Evolutionary conservation across 1,140 invertebrate species (phyloP).

Genomic region (Calephelis nemesis): DNA sequence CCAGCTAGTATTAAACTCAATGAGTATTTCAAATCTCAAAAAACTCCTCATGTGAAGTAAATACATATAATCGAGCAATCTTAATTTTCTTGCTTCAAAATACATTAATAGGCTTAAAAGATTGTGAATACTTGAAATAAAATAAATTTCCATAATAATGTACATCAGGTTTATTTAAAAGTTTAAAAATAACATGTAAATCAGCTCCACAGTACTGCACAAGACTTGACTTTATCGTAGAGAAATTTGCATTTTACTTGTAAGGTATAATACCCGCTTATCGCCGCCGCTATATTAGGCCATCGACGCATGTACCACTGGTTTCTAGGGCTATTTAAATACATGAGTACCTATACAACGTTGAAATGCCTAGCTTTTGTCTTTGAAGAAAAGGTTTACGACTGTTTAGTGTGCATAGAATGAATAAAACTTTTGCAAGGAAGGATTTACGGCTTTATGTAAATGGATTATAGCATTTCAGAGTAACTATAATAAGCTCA

Average conservation of each 20-base stretch:
- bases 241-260: constrained; percentile 18
- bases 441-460: neutral
- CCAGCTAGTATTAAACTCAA: no score
- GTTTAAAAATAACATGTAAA: constrained; percentile 18
- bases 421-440: constrained; percentile 1
- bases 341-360: constrained; percentile 8
- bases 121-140: neutral
- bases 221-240: constrained; percentile 16
- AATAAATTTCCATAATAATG: constrained; percentile 1
- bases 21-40: no score
- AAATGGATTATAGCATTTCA: neutral
- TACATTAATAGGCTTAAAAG: neutral
- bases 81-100: neutral
- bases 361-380: constrained; percentile 18
- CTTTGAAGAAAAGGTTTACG: constrained; percentile 16
- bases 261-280: constrained; percentile 15
- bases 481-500: no score
- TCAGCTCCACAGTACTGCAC: constrained; percentile 14
- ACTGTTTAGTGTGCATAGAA: constrained; percentile 7
- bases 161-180: constrained; percentile 11
- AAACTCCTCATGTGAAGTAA: no score
- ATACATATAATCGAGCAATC: no score
- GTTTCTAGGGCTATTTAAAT: constrained; percentile 15
- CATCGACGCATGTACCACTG: constrained; percentile 14
- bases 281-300: constrained; percentile 11